Conservation (phyloP, 2,797 vertebrate genomes). For the Macrochelys suwanniensis region DNA sequence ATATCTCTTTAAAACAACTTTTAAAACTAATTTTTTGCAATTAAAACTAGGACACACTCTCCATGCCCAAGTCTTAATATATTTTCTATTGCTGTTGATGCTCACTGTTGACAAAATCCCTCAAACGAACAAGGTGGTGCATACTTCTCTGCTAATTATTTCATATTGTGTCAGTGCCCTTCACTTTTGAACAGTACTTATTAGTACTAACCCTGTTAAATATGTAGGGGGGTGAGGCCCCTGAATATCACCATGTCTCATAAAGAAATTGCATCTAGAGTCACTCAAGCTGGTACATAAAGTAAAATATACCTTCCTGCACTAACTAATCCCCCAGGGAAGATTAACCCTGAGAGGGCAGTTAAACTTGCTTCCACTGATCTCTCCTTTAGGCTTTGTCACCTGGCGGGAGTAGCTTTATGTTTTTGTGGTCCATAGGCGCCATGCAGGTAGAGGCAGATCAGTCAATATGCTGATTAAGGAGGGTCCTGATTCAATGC, state of each 20-base stretch:
- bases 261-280: neutral
- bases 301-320: neutral
- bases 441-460: fast-evolving
- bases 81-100: neutral
- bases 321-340: neutral
- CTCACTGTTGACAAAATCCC: neutral
- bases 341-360: neutral
- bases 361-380: neutral
- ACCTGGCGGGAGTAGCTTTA: fast-evolving
- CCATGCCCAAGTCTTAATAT: neutral
- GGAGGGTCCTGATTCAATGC: conserved; percentile 14
- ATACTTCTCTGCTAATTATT: neutral
- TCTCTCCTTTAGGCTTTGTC: neutral
- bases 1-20: conserved; percentile 7
- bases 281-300: neutral
- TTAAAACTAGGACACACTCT: neutral
- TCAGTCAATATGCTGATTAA: conserved; percentile 43
- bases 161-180: neutral
- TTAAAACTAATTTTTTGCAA: neutral
- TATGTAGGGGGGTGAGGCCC: neutral
- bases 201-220: neutral
- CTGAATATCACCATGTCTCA: neutral
- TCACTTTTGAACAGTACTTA: neutral
- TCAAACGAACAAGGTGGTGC: neutral
- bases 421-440: neutral